Evolutionary conservation across 2,888 invertebrate genomes (phyloP).

Genomic region (Caenorhabditis drosophilae): DNA sequence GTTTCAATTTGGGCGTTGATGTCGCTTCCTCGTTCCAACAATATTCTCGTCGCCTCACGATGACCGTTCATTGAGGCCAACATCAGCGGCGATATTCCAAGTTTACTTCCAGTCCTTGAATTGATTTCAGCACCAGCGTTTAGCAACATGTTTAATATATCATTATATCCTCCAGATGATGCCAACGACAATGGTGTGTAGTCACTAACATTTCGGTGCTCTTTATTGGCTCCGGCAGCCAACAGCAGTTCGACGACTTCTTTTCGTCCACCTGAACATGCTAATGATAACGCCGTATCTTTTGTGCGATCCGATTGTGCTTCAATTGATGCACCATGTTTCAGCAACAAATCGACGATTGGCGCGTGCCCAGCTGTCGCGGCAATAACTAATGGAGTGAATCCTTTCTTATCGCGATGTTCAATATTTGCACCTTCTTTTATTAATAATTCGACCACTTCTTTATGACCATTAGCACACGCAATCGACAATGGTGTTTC

Average conservation of each 20-base stretch:
- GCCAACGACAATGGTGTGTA: conserved; percentile 98
- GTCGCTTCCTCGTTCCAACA: conserved; percentile 96
- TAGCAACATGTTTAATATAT: conserved; percentile 91
- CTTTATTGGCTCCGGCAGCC: conserved; percentile 87
- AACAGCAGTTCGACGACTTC: conserved; percentile 92
- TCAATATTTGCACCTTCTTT: conserved; percentile 93
- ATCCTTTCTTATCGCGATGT: conserved; percentile 95
- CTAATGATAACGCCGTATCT: conserved; percentile 88
- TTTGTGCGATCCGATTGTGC: conserved; percentile 98
- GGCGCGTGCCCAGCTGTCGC: conserved; percentile 92
- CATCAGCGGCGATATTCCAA: conserved; percentile 98
- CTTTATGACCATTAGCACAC: conserved; percentile 83
- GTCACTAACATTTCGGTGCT: conserved; percentile 95
- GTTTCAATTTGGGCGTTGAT: conserved; percentile 98
- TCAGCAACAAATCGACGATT: conserved; percentile 88
- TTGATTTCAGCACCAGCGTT: conserved; percentile 97
- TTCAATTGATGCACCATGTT: conserved; percentile 94
- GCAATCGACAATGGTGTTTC: conserved; percentile 97
- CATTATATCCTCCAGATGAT: conserved; percentile 94
- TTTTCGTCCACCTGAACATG: conserved; percentile 94
- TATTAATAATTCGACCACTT: conserved; percentile 88
- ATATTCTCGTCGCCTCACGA: conserved; percentile 84
- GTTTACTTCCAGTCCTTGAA: conserved; percentile 75
- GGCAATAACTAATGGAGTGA: conserved; percentile 93
- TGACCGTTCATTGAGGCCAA: conserved; percentile 99